Evolutionary conservation across 2,888 invertebrate species (phyloP).

Genomic region (Agrotis puta): DNA sequence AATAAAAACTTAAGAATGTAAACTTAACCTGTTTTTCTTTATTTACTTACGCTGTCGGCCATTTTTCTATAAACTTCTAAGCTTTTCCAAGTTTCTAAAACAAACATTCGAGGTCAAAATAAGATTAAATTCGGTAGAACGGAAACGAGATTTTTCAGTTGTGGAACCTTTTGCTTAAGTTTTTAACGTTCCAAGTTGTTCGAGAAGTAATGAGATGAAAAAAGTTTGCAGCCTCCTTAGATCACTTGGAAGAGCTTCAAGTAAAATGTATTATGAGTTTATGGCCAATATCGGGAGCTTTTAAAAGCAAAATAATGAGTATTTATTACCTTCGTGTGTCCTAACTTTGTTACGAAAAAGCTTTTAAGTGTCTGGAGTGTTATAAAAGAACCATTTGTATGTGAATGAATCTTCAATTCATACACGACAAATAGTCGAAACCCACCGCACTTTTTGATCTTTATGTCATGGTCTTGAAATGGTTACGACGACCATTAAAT

Average conservation of each 20-base stretch:
- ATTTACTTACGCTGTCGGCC: not conserved
- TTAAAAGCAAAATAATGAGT: conserved; percentile 38
- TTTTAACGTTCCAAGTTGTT: conserved; percentile 46
- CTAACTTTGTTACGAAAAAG: conserved; percentile 42
- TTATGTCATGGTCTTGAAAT: conserved; percentile 36
- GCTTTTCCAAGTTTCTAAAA: conserved; percentile 9
- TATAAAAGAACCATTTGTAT: conserved; percentile 1
- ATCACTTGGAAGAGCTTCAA: conserved; percentile 34
- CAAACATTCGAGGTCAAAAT: conserved; percentile 39
- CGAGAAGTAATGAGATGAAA: conserved; percentile 62
- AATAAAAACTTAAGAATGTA: not conserved
- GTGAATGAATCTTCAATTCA: conserved; percentile 4
- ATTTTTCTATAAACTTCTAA: not conserved
- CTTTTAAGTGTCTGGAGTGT: not conserved
- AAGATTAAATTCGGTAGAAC: conserved; percentile 39
- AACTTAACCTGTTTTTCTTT: not conserved
- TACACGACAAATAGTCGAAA: conserved; percentile 23
- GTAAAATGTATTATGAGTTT: conserved; percentile 49
- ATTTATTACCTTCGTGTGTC: conserved; percentile 38
- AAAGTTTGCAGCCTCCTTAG: conserved; percentile 54
- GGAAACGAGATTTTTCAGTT: conserved; percentile 38
- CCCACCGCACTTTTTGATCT: conserved; percentile 40
- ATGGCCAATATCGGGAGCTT: conserved; percentile 48
- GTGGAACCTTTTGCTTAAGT: conserved; percentile 38
- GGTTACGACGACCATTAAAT: conserved; percentile 26